These are phyloP conservation scores for Oplegnathus fasciatus DNA, from an alignment of 2,113 vertebrate species.

Conservation along the genomic window DNA sequence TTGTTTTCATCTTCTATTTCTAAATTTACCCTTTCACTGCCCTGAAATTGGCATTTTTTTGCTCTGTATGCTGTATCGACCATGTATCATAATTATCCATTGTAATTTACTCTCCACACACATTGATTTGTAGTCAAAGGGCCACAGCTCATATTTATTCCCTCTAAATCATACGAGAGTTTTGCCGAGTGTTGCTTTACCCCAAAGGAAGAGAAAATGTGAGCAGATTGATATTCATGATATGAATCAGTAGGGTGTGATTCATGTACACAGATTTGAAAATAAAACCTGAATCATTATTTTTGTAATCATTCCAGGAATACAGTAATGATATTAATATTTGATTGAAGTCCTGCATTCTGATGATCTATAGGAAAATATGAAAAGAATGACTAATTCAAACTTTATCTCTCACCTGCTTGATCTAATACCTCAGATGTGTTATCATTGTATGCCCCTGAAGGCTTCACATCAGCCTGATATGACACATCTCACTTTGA, in stretches of 20 bases:
- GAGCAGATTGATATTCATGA: slow-evolving; percentile 14
- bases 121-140: slow-evolving; percentile 1
- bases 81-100: neutral
- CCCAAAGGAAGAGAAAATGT: neutral
- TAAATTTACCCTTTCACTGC: neutral
- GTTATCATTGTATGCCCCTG: neutral
- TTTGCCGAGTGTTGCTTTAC: neutral
- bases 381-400: neutral
- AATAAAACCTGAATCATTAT: slow-evolving; percentile 15
- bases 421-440: neutral
- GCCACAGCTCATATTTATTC: slow-evolving; percentile 1
- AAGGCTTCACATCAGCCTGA: neutral
- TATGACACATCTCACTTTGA: slow-evolving; percentile 19
- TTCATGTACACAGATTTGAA: slow-evolving; percentile 5
- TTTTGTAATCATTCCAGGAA: neutral
- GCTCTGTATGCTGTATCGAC: neutral
- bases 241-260: slow-evolving; percentile 18
- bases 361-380: neutral
- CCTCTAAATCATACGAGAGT: neutral
- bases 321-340: neutral
- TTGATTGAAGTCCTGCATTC: neutral
- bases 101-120: neutral
- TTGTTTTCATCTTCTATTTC: neutral
- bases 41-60: no score
- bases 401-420: neutral